A percentile compares a stretch with the other conserved stretches of the same genome.
Conservation (phyloP, 2,888 invertebrate genomes). For the Drosophila prostipennis region DNA sequence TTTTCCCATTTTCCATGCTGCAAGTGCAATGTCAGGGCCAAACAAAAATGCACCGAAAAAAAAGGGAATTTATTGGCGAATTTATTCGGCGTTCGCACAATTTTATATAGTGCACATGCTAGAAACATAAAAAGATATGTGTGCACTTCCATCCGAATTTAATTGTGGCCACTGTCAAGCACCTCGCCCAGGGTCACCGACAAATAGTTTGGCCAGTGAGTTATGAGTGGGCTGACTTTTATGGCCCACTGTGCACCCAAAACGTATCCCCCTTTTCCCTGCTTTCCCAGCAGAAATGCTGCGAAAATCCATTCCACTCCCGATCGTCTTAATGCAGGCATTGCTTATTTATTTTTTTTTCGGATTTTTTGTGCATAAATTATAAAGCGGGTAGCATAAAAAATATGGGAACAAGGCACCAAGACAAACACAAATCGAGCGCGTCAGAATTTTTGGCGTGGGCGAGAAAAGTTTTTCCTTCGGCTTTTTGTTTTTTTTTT, state of each 20-base stretch:
- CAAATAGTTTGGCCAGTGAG: constrained; percentile 64
- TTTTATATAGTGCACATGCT: constrained; percentile 68
- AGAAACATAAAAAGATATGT: constrained; percentile 40
- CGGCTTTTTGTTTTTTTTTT: constrained; percentile 3
- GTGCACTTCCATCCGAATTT: constrained; percentile 37
- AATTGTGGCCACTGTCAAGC: constrained; percentile 65
- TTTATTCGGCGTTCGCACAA: constrained; percentile 19
- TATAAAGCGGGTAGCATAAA: constrained; percentile 58
- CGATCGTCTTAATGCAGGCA: constrained; percentile 42
- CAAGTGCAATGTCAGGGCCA: constrained; percentile 69
- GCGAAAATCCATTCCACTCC: constrained; percentile 36
- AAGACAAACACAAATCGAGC: constrained; percentile 59
- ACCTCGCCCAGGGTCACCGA: constrained; percentile 67
- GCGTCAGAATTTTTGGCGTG: constrained; percentile 69
- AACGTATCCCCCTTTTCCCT: constrained; percentile 8
- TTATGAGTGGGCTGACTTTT: constrained; percentile 62
- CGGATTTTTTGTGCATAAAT: constrained; percentile 58
- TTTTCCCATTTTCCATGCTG: constrained; percentile 39
- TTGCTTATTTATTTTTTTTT: constrained; percentile 37
- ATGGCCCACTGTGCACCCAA: constrained; percentile 52
- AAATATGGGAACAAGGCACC: constrained; percentile 33
- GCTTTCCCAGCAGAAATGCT: constrained; percentile 33
- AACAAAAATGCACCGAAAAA: constrained; percentile 27
- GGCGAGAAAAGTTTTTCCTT: constrained; percentile 52
- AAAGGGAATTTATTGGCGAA: constrained; percentile 60